A percentile compares a stretch with the other conserved stretches of the same genome.
Conservation (phyloP, 1,140 invertebrate species). For the Thrips palmi region DNA sequence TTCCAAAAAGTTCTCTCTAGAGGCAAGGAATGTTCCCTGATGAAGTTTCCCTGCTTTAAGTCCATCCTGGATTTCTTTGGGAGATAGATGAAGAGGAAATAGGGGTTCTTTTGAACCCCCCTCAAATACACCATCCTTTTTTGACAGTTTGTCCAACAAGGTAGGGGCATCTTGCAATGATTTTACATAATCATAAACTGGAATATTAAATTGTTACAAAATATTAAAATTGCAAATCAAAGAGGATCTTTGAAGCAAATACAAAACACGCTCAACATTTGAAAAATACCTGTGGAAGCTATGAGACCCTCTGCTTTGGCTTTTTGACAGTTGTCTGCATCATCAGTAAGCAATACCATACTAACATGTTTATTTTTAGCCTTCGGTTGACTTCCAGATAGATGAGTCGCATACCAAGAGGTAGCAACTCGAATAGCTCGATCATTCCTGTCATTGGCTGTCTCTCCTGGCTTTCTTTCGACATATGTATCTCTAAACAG, state of each 20-base stretch:
- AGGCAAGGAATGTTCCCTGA: slow-evolving; percentile 71
- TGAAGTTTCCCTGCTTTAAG: slow-evolving; percentile 57
- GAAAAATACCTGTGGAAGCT: slow-evolving; percentile 37
- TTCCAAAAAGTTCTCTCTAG: slow-evolving; percentile 86
- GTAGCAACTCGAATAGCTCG: slow-evolving; percentile 65
- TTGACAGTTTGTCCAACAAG: slow-evolving; percentile 63
- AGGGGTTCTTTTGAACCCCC: slow-evolving; percentile 40
- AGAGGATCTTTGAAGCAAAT: too few relatives aligned
- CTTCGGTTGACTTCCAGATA: slow-evolving; percentile 20
- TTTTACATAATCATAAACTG: slow-evolving; percentile 52
- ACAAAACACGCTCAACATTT: too few relatives aligned
- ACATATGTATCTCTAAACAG: slow-evolving; percentile 67
- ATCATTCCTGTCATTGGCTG: slow-evolving; percentile 82
- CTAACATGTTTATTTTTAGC: slow-evolving; percentile 28
- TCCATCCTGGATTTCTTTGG: slow-evolving; percentile 54
- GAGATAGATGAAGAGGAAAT: slow-evolving; percentile 72
- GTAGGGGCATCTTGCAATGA: slow-evolving; percentile 39
- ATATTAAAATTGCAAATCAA: too few relatives aligned
- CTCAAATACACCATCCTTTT: slow-evolving; percentile 32
- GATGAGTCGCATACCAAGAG: slow-evolving; percentile 55
- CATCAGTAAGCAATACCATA: slow-evolving; percentile 72
- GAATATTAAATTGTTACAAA: slow-evolving; percentile 24
- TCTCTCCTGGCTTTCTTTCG: slow-evolving; percentile 60
- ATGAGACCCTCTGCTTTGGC: slow-evolving; percentile 47
- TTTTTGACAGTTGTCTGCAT: slow-evolving; percentile 55